Conservation (phyloP, 2,888 invertebrate species). For the Dimorphilus gyrociliatus region DNA sequence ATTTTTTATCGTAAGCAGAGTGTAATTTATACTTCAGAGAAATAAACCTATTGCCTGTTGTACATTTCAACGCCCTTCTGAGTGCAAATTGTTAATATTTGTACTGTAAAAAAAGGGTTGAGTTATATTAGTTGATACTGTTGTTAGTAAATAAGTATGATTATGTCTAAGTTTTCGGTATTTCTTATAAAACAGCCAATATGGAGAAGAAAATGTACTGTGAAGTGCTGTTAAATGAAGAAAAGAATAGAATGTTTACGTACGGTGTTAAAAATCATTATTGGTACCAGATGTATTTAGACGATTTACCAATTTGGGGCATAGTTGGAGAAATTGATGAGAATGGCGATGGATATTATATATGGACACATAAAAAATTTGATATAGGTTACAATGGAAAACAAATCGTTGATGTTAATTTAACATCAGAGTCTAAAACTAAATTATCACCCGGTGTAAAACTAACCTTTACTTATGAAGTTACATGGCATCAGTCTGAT, state of each 20-base stretch:
- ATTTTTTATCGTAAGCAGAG: too few relatives aligned
- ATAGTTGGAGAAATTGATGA: conserved; percentile 76
- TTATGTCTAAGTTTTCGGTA: too few relatives aligned
- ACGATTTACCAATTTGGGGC: conserved; percentile 93
- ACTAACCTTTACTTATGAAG: conserved; percentile 80
- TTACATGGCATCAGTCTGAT: conserved; percentile 75
- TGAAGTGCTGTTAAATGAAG: conserved; percentile 59
- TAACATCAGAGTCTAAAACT: conserved; percentile 80
- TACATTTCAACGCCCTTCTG: too few relatives aligned
- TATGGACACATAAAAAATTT: conserved; percentile 96
- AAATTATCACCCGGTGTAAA: conserved; percentile 56
- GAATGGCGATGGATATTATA: conserved; percentile 58
- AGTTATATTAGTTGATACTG: too few relatives aligned
- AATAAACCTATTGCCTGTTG: too few relatives aligned
- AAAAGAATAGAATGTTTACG: conserved; percentile 74
- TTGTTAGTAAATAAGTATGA: too few relatives aligned
- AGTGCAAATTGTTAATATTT: too few relatives aligned
- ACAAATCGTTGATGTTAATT: conserved; percentile 91
- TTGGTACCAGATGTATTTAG: conserved; percentile 99
- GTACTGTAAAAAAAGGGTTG: too few relatives aligned
- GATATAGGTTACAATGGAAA: conserved; percentile 84
- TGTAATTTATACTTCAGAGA: too few relatives aligned
- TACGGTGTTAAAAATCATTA: conserved; percentile 98
- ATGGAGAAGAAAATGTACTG: conserved; percentile 55
- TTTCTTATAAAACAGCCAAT: conserved; percentile 53